Conservation (phyloP, 2,113 vertebrate species). For the Morone chrysops region DNA sequence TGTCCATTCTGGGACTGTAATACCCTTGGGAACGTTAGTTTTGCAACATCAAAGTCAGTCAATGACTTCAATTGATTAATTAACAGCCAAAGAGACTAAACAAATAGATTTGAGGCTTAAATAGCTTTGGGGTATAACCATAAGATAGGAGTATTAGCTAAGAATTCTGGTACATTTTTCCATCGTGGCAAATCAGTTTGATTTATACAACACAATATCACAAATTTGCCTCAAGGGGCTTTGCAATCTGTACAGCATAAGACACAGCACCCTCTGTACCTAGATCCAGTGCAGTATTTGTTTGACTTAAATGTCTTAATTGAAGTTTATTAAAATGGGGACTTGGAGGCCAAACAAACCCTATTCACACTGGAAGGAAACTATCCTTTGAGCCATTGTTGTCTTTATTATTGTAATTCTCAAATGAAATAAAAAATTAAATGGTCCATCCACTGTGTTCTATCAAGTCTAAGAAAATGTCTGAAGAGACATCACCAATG, state of each 20-base stretch:
- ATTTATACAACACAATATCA: background rate
- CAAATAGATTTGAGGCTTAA: constrained; percentile 2
- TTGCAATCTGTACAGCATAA: background rate
- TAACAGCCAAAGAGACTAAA: constrained; percentile 33
- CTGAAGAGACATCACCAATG: background rate
- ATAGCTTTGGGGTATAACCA: background rate
- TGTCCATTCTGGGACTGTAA: constrained; percentile 17
- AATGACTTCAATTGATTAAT: constrained; percentile 43
- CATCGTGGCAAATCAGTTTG: background rate
- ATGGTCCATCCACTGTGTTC: background rate
- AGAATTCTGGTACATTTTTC: background rate
- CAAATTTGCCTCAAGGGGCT: background rate
- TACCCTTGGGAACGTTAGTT: constrained; percentile 16
- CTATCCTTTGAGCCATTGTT: background rate
- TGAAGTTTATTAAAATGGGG: no score
- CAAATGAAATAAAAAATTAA: background rate
- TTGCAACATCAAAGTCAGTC: constrained; percentile 21
- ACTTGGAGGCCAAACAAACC: background rate
- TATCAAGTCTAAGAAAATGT: background rate
- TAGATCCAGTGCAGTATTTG: background rate
- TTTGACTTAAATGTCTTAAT: background rate
- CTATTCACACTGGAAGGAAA: background rate
- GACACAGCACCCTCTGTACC: background rate
- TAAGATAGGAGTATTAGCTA: background rate
- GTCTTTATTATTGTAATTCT: background rate